Evolutionary conservation across 2,888 invertebrate genomes (phyloP).

Genomic region (Dicyrtoma fusca): DNA sequence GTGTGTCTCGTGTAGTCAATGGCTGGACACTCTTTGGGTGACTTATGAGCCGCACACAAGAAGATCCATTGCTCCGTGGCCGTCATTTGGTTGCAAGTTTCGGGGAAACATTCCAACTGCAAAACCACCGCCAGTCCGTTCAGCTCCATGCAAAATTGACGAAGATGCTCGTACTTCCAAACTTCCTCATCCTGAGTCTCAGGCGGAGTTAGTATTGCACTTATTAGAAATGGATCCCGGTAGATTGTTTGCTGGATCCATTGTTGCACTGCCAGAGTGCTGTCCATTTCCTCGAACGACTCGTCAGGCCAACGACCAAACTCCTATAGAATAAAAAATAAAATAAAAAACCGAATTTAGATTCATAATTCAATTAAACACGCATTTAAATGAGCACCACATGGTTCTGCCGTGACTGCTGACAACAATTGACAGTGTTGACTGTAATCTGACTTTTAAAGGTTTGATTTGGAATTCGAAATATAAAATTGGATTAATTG

Average conservation of each 20-base stretch:
- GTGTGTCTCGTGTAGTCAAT: conserved; percentile 99
- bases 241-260: conserved; percentile 98
- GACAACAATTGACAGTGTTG: too few species aligned
- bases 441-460: too few species aligned
- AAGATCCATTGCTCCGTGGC: conserved; percentile 99
- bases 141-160: conserved; percentile 99
- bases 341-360: too few species aligned
- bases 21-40: conserved; percentile 99
- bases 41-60: conserved; percentile 98
- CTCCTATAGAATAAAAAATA: too few species aligned
- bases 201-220: conserved; percentile 92
- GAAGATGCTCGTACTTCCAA: conserved; percentile 99
- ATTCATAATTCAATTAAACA: not conserved
- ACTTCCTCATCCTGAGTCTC: conserved; percentile 98
- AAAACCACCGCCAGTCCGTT: conserved; percentile 97
- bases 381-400: too few species aligned
- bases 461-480: too few species aligned
- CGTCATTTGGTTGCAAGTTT: conserved; percentile 98
- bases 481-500: too few species aligned
- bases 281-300: conserved; percentile 99
- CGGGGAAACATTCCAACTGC: conserved; percentile 95
- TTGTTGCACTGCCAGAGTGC: conserved; percentile 96
- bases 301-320: conserved; percentile 98
- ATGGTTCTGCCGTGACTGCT: too few species aligned
- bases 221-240: conserved; percentile 89